Conservation (phyloP, 2,888 invertebrate species). For the Galerucella pusilla region DNA sequence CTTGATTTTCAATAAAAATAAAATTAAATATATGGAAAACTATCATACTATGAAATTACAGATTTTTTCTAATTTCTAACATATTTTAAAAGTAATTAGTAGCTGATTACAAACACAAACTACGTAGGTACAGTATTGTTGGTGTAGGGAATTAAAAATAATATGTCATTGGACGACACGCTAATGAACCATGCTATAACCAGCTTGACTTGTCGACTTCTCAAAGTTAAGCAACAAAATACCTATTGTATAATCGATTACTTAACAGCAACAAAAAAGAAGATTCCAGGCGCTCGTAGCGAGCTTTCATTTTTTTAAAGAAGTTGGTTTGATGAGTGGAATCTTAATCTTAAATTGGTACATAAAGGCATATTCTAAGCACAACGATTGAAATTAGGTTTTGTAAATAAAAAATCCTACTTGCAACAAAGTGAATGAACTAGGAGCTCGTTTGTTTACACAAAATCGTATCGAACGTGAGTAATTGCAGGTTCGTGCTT, state of each 20-base stretch:
- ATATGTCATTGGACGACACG: neutral
- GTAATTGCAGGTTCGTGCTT: conserved; percentile 14
- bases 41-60: no score
- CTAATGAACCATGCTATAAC: conserved; percentile 1
- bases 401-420: neutral
- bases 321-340: neutral
- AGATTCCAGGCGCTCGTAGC: neutral
- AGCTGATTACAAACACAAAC: no score
- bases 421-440: neutral
- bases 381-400: neutral
- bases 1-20: no score
- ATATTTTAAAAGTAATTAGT: no score
- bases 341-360: neutral
- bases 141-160: no score
- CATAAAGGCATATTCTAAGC: neutral
- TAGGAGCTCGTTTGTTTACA: conserved; percentile 12
- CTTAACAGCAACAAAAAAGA: neutral
- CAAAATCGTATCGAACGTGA: neutral
- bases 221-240: conserved; percentile 1
- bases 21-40: no score
- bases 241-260: neutral
- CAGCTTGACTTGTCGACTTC: neutral
- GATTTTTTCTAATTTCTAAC: no score
- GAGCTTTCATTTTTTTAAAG: neutral
- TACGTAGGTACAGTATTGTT: no score